Evolutionary conservation across 2,113 vertebrate genomes (phyloP), one percentile per base, ranked within the genome.

Genomic region (Ciconia boyciana): DNA sequence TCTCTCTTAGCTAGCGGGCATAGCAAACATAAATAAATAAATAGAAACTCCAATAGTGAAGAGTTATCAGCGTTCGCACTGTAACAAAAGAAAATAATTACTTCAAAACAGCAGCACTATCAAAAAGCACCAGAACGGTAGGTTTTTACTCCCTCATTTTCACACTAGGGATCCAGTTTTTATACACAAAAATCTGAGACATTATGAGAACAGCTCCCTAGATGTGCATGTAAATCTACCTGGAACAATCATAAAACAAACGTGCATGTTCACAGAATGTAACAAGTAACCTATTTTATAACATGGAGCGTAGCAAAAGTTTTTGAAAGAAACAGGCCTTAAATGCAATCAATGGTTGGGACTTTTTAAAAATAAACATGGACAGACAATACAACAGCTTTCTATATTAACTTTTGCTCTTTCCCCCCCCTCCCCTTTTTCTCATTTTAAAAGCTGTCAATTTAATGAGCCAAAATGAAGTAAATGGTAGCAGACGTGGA

Each of bases 381-480:
- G 16, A 77, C 11, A 4, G 57, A 94, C n/a, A 66, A 31, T 17
- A 52, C 7, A 34, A 58, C 11, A 58, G 44, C 22, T 65, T 77
- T 79, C 54, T 57, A 20, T 13, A 54, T 16, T n/a, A 70, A 48
- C 26, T 84, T 83, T 22, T 75, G 10, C 17, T 57, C 34, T 43
- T 64, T 5, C 16, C 7, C 6, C 6, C 6, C 12, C n/a, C 10
- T 18, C 7, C 19, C 6, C 14, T 60, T 55, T 68, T 57, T 14
- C 46, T 85, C n/a, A 28, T 74, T 91, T 90, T 69, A 94, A 81
- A 96, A 89, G 34, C 39, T 81, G 81, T 64, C 79, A 75, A 72
- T 86, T 91, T 68, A 95, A 86, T 69, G 55, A 87, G 51, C 31
- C 69, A 78, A 86, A 80, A 80, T 75, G 24, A 94, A 94, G 57